A percentile compares a stretch with the other conserved stretches of the same genome.
phyloP scores from a whole-genome alignment of 2,113 vertebrate genomes.

The Ia io region DNA sequence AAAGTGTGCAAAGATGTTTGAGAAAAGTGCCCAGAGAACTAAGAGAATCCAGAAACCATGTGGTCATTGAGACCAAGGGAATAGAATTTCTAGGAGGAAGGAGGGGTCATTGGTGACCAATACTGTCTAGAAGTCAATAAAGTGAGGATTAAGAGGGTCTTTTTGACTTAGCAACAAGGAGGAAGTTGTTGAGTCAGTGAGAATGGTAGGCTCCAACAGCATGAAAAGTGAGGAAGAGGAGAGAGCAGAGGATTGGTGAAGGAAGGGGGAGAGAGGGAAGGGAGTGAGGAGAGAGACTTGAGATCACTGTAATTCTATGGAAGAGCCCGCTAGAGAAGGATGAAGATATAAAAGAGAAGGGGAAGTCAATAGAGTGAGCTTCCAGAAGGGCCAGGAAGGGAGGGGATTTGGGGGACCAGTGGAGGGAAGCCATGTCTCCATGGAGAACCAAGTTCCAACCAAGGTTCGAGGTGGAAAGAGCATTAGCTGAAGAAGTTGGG shows the following conservation, averaged over 20 bases:
- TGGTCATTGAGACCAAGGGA: not conserved
- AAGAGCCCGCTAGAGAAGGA: not conserved
- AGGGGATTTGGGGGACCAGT: not conserved
- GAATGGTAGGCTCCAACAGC: not conserved
- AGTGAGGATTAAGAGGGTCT: not conserved
- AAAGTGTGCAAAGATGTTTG: not conserved
- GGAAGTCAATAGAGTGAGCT: not conserved
- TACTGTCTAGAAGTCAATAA: not conserved
- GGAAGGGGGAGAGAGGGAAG: accelerated
- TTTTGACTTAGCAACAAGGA: not conserved
- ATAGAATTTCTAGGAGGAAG: not conserved
- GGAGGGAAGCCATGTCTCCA: not conserved
- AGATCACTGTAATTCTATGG: not conserved
- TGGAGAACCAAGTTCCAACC: not conserved
- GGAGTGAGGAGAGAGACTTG: not conserved
- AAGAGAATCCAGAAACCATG: not conserved
- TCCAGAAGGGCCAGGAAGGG: not conserved
- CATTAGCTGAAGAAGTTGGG: not conserved
- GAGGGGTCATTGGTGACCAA: not conserved
- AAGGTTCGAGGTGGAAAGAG: not conserved
- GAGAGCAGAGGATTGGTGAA: not conserved
- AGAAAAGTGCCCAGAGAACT: not conserved
- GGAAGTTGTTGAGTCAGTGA: not conserved
- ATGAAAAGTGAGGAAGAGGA: not conserved
- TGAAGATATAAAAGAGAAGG: not conserved